phyloP scores from a whole-genome alignment of 2,888 invertebrate species.

The Dasysyrphus tricinctus region DNA sequence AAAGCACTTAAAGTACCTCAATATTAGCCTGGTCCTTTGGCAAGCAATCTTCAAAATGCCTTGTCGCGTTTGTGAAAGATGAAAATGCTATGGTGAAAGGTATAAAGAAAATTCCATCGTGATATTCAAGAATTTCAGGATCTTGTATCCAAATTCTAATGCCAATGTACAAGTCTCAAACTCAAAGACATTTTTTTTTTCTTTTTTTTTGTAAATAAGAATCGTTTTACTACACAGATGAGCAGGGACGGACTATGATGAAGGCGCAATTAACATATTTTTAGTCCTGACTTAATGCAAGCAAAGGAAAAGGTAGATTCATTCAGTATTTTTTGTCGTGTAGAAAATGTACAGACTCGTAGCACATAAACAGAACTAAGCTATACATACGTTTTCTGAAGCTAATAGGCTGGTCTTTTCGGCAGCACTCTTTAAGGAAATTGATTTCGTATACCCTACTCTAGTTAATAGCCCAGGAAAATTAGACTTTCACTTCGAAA shows the following conservation, averaged over 20 bases:
- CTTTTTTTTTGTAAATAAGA: neutral
- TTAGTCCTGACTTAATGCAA: too few species aligned
- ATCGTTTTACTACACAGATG: neutral
- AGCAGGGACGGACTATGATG: neutral
- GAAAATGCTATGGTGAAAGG: constrained; percentile 7
- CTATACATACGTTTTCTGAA: too few species aligned
- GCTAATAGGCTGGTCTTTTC: too few species aligned
- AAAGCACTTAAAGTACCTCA: constrained; percentile 20
- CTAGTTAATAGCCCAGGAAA: too few species aligned
- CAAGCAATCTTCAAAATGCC: constrained; percentile 28
- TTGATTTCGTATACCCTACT: too few species aligned
- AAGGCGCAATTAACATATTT: neutral
- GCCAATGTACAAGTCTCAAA: neutral
- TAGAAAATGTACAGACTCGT: too few species aligned
- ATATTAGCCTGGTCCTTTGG: constrained; percentile 16
- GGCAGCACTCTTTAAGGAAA: too few species aligned
- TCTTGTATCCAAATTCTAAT: neutral
- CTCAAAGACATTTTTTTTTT: neutral
- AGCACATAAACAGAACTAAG: too few species aligned
- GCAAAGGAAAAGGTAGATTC: too few species aligned
- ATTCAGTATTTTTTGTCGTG: too few species aligned
- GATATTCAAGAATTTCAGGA: neutral
- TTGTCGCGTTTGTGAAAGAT: constrained; percentile 23
- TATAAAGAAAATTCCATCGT: neutral
- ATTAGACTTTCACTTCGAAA: too few species aligned